phyloP scores from a whole-genome alignment of 2,113 vertebrate genomes.

The Malaclemys terrapin region DNA sequence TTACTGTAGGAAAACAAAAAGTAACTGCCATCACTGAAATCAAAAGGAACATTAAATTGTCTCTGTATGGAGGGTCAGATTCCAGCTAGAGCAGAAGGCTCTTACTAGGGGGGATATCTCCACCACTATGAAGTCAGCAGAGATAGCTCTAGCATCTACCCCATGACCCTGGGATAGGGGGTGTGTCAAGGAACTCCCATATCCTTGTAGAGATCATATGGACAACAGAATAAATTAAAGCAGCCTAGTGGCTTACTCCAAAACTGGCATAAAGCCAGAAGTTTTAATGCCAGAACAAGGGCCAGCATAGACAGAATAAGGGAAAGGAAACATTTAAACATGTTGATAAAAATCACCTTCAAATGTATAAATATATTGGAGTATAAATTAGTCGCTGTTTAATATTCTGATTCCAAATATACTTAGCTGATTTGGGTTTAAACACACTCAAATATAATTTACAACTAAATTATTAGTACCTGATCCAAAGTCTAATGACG shows the following conservation, averaged over 20 bases:
- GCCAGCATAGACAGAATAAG: neutral
- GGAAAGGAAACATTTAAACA: constrained; percentile 41
- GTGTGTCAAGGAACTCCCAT: neutral
- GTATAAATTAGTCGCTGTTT: constrained; percentile 44
- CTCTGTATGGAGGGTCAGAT: neutral
- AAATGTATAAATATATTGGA: constrained; percentile 1
- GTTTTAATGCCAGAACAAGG: neutral
- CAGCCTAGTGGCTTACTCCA: neutral
- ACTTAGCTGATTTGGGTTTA: constrained; percentile 51
- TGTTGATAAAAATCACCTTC: neutral
- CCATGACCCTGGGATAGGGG: neutral
- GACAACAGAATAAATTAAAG: neutral
- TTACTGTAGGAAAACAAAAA: neutral
- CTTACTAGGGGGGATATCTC: neutral
- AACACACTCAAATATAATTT: constrained; percentile 51
- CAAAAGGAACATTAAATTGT: neutral
- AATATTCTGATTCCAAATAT: constrained; percentile 62
- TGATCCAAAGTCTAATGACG: neutral
- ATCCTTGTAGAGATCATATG: fast-evolving
- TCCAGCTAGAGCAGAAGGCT: neutral
- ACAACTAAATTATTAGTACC: constrained; percentile 26
- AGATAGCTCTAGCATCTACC: neutral
- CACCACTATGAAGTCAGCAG: neutral
- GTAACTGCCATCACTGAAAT: neutral
- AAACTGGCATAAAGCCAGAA: neutral